These are phyloP conservation scores for Gyps fulvus DNA, from an alignment of 2,113 vertebrate genomes.

Conservation along the genomic window DNA sequence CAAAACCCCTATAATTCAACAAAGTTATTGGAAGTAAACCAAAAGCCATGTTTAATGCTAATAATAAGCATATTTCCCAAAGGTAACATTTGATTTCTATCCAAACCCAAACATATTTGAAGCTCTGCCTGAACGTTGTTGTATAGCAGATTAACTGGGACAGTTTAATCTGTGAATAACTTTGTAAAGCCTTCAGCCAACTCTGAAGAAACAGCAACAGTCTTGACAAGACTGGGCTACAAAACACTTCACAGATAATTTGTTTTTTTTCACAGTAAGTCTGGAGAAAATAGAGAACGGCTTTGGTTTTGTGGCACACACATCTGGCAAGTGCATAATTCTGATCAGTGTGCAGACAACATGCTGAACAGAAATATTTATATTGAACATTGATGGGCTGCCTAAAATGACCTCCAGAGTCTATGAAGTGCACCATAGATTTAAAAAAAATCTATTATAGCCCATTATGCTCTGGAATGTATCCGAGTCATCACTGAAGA, in stretches of 20 bases:
- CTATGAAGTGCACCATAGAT: not conserved
- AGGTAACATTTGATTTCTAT: slow-evolving; percentile 31
- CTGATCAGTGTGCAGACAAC: not conserved
- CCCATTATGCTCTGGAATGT: not conserved
- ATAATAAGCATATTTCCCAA: slow-evolving; percentile 38
- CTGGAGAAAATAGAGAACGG: not conserved
- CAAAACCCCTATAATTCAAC: not conserved
- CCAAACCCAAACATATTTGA: not conserved
- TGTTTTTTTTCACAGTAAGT: not conserved
- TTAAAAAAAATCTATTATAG: not conserved
- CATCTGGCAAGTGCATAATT: not conserved
- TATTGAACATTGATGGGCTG: not conserved
- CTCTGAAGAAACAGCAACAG: not conserved
- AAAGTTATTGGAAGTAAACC: not conserved
- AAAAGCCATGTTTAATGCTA: slow-evolving; percentile 4
- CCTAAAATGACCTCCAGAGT: slow-evolving; percentile 21
- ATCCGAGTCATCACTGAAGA: not conserved
- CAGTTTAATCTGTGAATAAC: not conserved
- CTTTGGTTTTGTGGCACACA: not conserved
- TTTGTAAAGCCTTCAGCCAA: not conserved
- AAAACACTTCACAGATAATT: not conserved
- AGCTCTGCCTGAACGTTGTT: not conserved
- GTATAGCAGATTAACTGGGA: not conserved
- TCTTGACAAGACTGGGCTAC: not conserved
- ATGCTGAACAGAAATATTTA: not conserved